A percentile compares a stretch with the other conserved stretches of the same genome.
These are phyloP conservation scores for Pocillopora damicornis DNA, from an alignment of 64 coral and sea anemone genomes.

Conservation along the genomic window DNA sequence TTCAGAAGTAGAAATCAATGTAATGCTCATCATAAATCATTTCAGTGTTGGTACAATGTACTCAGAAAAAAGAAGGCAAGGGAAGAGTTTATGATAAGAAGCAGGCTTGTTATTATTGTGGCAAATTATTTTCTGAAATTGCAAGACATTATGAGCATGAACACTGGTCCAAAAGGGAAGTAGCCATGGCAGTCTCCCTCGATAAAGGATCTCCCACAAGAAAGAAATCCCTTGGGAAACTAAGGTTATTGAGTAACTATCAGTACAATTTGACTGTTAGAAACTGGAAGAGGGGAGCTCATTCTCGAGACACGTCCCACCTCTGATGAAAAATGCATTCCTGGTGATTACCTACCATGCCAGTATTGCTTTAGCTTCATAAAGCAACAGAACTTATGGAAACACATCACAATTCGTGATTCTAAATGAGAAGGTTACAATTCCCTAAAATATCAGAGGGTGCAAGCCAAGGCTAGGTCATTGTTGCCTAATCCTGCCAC, in stretches of 20 bases:
- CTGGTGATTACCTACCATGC: slow-evolving; percentile 47
- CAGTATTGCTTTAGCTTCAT: slow-evolving; percentile 40
- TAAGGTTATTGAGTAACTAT: slow-evolving; percentile 41
- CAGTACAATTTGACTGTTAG: slow-evolving; percentile 59
- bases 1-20: background rate
- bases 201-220: slow-evolving; percentile 20
- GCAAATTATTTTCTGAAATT: slow-evolving; percentile 22
- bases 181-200: slow-evolving; percentile 37
- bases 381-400: slow-evolving; percentile 37
- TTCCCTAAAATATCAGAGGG: slow-evolving; percentile 7
- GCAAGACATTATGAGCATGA: slow-evolving; percentile 39
- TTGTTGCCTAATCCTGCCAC: slow-evolving; percentile 8
- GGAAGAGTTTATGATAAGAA: background rate
- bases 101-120: slow-evolving; percentile 46
- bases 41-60: background rate
- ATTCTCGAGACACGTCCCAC: slow-evolving; percentile 42
- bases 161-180: slow-evolving; percentile 39
- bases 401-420: slow-evolving; percentile 8
- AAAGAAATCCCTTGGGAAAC: slow-evolving; percentile 40
- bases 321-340: background rate
- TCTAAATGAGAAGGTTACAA: background rate
- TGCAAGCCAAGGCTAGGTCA: background rate
- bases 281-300: slow-evolving; percentile 23
- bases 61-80: slow-evolving; percentile 5
- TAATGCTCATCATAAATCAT: background rate